Percentiles rank a stretch among this genome's conserved stretches.
Conservation (phyloP, 2,797 vertebrate species). For the Mus minutoides region DNA sequence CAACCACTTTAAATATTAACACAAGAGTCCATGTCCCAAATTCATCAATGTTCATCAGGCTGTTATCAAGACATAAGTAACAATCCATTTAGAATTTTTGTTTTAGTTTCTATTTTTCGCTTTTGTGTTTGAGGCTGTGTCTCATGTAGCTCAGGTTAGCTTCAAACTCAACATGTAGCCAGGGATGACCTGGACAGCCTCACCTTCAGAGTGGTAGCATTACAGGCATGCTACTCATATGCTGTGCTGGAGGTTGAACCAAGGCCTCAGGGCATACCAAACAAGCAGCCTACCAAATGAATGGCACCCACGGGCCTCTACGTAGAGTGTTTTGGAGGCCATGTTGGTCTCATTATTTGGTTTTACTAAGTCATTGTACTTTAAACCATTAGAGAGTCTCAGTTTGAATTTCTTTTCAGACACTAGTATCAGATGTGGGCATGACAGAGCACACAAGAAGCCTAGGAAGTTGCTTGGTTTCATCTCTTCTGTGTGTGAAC, state of each 20-base stretch:
- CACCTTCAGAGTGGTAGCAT: neutral
- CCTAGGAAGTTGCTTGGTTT: neutral
- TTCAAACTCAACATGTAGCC: neutral
- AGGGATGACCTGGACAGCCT: neutral
- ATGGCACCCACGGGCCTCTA: neutral
- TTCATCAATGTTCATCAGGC: neutral
- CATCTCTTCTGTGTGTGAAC: neutral
- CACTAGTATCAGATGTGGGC: neutral
- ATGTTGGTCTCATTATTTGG: neutral
- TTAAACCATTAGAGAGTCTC: neutral
- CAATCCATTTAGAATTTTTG: neutral
- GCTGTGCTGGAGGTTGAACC: neutral
- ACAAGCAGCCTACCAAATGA: neutral
- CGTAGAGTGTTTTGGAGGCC: neutral
- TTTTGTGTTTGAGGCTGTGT: neutral
- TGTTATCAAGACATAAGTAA: neutral
- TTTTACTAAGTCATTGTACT: neutral
- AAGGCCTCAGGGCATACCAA: no score
- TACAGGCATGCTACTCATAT: rapidly evolving
- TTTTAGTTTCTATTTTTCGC: neutral
- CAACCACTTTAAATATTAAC: neutral
- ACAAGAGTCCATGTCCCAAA: neutral
- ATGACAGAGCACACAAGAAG: neutral
- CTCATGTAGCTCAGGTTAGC: neutral
- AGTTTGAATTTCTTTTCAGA: conserved; percentile 31